Evolutionary conservation across 1,140 invertebrate genomes (phyloP).

Genomic region (Drosophila novamexicana): DNA sequence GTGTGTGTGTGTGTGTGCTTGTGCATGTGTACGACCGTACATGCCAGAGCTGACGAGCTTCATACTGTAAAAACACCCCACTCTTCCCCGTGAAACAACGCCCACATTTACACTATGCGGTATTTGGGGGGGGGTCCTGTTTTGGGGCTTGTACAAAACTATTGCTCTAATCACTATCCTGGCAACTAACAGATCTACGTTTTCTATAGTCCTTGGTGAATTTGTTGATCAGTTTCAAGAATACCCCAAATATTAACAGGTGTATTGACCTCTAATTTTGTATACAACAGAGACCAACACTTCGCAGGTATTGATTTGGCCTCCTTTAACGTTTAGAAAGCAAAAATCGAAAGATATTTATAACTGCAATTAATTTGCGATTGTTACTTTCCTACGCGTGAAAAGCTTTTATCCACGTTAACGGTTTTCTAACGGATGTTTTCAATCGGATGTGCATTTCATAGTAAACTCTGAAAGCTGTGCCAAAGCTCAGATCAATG

Average conservation of each 20-base stretch:
- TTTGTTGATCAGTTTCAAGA: background rate
- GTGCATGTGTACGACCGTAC: conserved; percentile 5
- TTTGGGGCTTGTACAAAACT: background rate
- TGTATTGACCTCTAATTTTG: background rate
- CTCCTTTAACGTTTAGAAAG: background rate
- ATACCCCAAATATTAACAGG: background rate
- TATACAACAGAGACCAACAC: too few relatives aligned
- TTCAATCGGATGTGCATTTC: background rate
- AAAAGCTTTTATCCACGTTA: background rate
- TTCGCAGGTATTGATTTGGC: too few relatives aligned
- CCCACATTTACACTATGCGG: background rate
- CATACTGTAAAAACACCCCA: conserved; percentile 21
- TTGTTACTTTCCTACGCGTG: background rate
- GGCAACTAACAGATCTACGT: background rate
- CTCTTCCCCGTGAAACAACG: background rate
- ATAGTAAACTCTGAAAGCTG: conserved; percentile 18
- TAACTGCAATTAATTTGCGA: background rate
- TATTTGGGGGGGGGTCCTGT: conserved; percentile 12
- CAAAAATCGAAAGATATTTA: background rate
- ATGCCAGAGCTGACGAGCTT: conserved; percentile 43
- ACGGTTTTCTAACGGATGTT: conserved; percentile 5
- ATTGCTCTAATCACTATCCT: background rate
- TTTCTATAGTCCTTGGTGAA: background rate
- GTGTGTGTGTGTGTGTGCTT: conserved; percentile 5
- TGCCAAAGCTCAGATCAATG: conserved; percentile 1